Percentiles rank a stretch among this genome's conserved stretches.
phyloP scores from a whole-genome alignment of 2,888 invertebrate genomes.

The Operophtera brumata region DNA sequence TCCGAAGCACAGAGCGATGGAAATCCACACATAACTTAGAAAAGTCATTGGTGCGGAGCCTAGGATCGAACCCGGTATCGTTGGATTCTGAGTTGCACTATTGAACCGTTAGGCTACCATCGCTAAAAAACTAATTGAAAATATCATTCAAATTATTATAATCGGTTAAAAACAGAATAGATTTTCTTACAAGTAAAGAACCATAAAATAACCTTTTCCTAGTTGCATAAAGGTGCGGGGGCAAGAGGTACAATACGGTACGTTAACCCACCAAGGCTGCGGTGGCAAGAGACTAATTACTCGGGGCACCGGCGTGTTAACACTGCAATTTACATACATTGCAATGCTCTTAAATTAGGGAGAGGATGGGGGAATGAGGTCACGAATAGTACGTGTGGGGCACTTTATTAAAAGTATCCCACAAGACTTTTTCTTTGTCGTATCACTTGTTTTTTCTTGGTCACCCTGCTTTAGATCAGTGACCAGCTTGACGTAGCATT shows the following conservation, averaged over 20 bases:
- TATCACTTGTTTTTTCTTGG: no score
- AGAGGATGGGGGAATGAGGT: slow-evolving; percentile 10
- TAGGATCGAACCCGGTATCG: no score
- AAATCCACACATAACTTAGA: no score
- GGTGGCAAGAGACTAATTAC: slow-evolving; percentile 21
- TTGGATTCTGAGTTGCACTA: no score
- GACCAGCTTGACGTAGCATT: no score
- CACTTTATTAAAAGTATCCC: neutral
- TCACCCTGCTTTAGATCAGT: no score
- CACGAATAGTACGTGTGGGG: neutral
- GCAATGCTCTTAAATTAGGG: slow-evolving; percentile 40
- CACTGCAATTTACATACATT: slow-evolving; percentile 51
- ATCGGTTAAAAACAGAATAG: neutral
- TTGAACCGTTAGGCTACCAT: no score
- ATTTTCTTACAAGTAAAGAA: neutral
- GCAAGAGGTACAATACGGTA: slow-evolving; percentile 11
- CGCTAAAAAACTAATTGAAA: no score
- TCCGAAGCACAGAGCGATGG: no score
- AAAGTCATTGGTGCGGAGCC: no score
- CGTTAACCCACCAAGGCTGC: slow-evolving; percentile 18
- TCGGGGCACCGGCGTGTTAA: slow-evolving; percentile 33
- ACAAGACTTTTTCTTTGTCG: neutral
- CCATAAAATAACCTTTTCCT: no score
- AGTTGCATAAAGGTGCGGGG: neutral
- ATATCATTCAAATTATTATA: no score